A percentile compares a stretch with the other conserved stretches of the same genome.
phyloP scores from a whole-genome alignment of 64 coral and sea anemone genomes.

The Hydrozoanthus tunicans region DNA sequence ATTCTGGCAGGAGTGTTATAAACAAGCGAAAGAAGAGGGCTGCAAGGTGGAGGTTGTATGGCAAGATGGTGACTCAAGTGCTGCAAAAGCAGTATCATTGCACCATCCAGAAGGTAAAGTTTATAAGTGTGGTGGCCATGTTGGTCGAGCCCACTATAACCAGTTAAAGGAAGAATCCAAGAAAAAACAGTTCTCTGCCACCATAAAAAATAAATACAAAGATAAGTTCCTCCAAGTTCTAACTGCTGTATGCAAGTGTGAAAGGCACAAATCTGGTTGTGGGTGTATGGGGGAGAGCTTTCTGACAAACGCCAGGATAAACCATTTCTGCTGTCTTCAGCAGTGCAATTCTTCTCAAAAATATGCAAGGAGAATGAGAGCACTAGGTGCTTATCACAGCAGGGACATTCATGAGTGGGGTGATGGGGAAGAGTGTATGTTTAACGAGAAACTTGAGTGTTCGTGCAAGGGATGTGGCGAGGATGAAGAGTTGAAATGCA shows the following conservation, averaged over 20 bases:
- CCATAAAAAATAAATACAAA: constrained; percentile 27
- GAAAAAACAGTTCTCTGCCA: constrained; percentile 37
- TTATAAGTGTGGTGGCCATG: constrained; percentile 65
- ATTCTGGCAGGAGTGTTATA: constrained; percentile 47
- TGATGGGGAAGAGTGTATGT: constrained; percentile 26
- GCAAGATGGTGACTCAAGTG: constrained; percentile 7
- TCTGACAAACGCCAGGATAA: constrained; percentile 47
- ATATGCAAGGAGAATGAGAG: constrained; percentile 59
- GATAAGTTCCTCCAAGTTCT: constrained; percentile 41
- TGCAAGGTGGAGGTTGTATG: constrained; percentile 23
- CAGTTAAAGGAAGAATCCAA: constrained; percentile 52
- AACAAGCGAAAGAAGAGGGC: constrained; percentile 1
- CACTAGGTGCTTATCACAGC: constrained; percentile 25
- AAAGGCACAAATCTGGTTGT: constrained; percentile 54
- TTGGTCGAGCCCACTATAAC: constrained; percentile 43
- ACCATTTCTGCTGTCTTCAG: constrained; percentile 66
- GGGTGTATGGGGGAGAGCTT: constrained; percentile 50
- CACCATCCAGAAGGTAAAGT: not conserved
- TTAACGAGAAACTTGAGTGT: constrained; percentile 11
- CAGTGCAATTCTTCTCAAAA: constrained; percentile 44
- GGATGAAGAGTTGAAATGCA: constrained; percentile 13
- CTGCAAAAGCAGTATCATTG: constrained; percentile 24
- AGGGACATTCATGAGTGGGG: constrained; percentile 52
- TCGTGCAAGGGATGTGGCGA: constrained; percentile 16
- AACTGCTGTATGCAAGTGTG: constrained; percentile 29